A percentile compares a stretch with the other conserved stretches of the same genome.
These are phyloP conservation scores for Dysdera silvatica DNA, from an alignment of 1,140 invertebrate genomes.

Conservation along the genomic window DNA sequence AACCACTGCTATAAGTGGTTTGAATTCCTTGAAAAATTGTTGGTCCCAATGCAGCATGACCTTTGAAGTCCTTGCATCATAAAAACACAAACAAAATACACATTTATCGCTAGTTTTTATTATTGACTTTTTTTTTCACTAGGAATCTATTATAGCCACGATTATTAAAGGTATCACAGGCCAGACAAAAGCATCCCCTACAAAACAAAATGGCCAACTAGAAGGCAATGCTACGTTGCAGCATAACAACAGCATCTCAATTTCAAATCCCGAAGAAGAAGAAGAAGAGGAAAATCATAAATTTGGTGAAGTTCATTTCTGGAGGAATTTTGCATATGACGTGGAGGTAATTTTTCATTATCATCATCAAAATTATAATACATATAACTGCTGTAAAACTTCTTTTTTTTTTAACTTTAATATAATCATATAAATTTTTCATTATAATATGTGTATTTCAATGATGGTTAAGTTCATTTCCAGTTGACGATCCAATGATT, in stretches of 20 bases:
- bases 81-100: too few species aligned
- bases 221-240: background rate
- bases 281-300: background rate
- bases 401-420: too few species aligned
- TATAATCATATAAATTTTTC: background rate
- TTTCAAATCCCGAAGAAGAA: background rate
- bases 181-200: conserved; percentile 6
- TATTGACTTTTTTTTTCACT: too few species aligned
- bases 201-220: conserved; percentile 5
- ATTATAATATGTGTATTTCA: background rate
- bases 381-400: background rate
- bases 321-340: conserved; percentile 24
- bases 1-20: too few species aligned
- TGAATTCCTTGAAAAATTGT: too few species aligned
- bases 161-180: conserved; percentile 12
- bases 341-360: background rate
- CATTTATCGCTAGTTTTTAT: too few species aligned
- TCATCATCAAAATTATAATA: background rate
- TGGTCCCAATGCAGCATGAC: too few species aligned
- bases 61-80: too few species aligned
- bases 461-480: too few species aligned
- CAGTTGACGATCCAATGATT: background rate
- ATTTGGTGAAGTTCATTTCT: conserved; percentile 16
- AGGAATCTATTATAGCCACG: conserved; percentile 21
- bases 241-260: conserved; percentile 9